Evolutionary conservation across 2,888 invertebrate genomes (phyloP), one percentile per base, ranked within the genome.

Genomic region (Clusia tigrina): DNA sequence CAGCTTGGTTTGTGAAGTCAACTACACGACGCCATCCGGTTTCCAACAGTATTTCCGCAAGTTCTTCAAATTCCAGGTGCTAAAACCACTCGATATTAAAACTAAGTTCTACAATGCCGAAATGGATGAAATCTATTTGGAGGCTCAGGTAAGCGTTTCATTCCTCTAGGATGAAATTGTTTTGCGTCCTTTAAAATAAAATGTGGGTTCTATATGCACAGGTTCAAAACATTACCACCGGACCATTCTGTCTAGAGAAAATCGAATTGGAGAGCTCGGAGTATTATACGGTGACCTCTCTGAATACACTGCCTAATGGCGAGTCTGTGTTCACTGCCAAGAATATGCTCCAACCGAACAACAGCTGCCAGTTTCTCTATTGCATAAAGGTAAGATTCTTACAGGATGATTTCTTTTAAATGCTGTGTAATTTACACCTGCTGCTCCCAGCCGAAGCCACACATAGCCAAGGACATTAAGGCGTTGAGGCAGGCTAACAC

Each of bases 31-130:
- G 32, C 88, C 90, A 56, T 87, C 88, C 65, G 89, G 90, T 60
- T 90, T 92, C 70, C 86, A 90, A 32, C 90, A 93, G 80, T 93
- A 94, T 67, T 95, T 98, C 78, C 88, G 96, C 71, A 98, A 98
- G 83, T 98, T 96, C 83, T 99, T 98, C 84, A 98, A 98, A 85
- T 98, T 99, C 83, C 91, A 95, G 88, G 98, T 99, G 0, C 88
- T 96, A 76, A 98, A 98, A 81, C 98, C 98, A 2, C 86, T 99
- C 54, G 98, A 99, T 87, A 97, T 99, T 0, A 97, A 98, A 86
- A 98, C 98, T 0, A 98, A 98, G 82, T 95, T 98, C 85, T 98
- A 95, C 81, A 97, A 96, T 87, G 94, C 96, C 1, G 97, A 90
- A 81, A 90, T 90, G 68, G 91, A 91, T 85, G 90, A 90, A 85